phyloP scores from a whole-genome alignment of 2,113 vertebrate genomes.

The Labeo catla region DNA sequence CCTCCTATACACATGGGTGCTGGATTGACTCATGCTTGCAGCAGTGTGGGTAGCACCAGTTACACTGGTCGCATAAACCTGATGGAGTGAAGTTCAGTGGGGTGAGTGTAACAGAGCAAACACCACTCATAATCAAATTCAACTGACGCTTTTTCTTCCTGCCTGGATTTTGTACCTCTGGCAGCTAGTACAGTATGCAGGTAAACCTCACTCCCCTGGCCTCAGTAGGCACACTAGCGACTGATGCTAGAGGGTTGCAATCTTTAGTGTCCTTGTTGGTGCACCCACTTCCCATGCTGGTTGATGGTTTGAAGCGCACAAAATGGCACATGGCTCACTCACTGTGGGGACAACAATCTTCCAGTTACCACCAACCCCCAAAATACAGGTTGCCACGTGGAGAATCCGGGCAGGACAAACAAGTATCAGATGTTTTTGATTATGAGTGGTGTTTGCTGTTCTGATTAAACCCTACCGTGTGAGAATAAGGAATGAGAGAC shows the following conservation, averaged over 20 bases:
- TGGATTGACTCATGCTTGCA: background rate
- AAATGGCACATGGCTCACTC: background rate
- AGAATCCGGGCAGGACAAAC: background rate
- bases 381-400: background rate
- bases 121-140: no score
- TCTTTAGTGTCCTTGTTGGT: background rate
- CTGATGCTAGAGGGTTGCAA: background rate
- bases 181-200: background rate
- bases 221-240: background rate
- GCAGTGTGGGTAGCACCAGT: background rate
- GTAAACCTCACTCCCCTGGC: background rate
- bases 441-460: background rate
- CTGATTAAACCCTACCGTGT: conserved; percentile 19
- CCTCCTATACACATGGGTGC: background rate
- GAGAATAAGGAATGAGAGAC: background rate
- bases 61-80: background rate
- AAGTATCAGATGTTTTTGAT: background rate
- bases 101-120: background rate
- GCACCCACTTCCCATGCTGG: background rate
- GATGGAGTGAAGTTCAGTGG: background rate
- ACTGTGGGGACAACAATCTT: background rate
- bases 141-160: no score
- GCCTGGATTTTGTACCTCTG: no score
- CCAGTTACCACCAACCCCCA: background rate
- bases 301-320: background rate